Conservation (phyloP, 2,797 vertebrate genomes). For the Psittacula echo region DNA sequence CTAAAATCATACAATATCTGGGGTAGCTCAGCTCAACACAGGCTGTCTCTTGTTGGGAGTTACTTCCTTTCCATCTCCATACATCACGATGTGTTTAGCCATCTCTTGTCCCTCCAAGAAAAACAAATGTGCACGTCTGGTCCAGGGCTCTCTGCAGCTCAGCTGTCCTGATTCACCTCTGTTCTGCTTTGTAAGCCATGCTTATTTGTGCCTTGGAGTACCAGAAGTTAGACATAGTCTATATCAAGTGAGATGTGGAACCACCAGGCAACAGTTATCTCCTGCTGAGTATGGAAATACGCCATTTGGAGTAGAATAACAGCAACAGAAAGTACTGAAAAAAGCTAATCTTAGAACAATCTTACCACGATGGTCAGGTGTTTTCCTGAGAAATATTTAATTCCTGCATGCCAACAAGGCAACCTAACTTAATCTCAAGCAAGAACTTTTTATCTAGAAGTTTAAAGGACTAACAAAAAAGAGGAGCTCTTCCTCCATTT, state of each 20-base stretch:
- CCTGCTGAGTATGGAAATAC: not conserved
- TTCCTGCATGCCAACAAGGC: not conserved
- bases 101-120: not conserved
- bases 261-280: not conserved
- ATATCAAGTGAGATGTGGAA: not conserved
- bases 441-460: not conserved
- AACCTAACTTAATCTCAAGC: not conserved
- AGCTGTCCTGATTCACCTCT: not conserved
- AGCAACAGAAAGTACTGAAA: not conserved
- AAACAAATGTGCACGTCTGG: not conserved
- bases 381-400: not conserved
- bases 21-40: not conserved
- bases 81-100: accelerated
- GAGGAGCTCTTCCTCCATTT: not conserved
- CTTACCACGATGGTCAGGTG: not conserved
- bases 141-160: not conserved
- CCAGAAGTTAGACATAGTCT: not conserved
- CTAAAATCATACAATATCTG: accelerated
- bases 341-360: not conserved
- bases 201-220: not conserved
- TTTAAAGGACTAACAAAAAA: not conserved
- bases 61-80: not conserved
- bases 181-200: not conserved
- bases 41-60: not conserved
- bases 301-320: not conserved